Percentiles rank a stretch among this genome's conserved stretches.
phyloP scores from a whole-genome alignment of 2,113 vertebrate genomes.

The Myiagra hebetior region DNA sequence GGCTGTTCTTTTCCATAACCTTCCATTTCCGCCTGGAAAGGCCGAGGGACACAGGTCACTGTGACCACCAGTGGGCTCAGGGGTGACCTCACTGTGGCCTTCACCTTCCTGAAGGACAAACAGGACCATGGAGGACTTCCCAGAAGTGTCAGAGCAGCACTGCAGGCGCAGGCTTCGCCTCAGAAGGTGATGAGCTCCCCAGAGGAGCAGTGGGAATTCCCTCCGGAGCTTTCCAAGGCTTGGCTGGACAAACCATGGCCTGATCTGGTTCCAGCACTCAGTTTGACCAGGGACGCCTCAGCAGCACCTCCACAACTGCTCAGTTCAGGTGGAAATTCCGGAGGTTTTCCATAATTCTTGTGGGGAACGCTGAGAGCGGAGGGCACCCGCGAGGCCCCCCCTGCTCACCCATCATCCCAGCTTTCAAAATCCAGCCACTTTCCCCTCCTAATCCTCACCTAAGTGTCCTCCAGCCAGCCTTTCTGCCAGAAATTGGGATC shows the following conservation, averaged over 20 bases:
- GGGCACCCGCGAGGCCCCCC: neutral
- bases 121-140: neutral
- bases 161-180: neutral
- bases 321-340: neutral
- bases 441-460: neutral
- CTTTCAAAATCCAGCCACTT: neutral
- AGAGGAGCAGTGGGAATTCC: neutral
- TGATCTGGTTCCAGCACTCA: neutral
- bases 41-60: neutral
- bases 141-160: accelerated
- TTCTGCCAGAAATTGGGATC: slow-evolving; percentile 22
- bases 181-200: neutral
- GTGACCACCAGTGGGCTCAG: neutral
- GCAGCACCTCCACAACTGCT: neutral
- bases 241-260: neutral
- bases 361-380: neutral
- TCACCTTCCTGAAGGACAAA: neutral
- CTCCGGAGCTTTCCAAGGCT: neutral
- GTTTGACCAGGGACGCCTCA: neutral
- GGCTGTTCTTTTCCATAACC: neutral
- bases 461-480: slow-evolving; percentile 19
- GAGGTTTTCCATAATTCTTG: neutral
- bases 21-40: neutral
- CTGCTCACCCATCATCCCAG: neutral
- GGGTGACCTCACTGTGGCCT: neutral